Percentiles rank a stretch among this genome's conserved stretches.
These are phyloP conservation scores for Crenichthys baileyi DNA, from an alignment of 2,797 vertebrate species.

Conservation along the genomic window DNA sequence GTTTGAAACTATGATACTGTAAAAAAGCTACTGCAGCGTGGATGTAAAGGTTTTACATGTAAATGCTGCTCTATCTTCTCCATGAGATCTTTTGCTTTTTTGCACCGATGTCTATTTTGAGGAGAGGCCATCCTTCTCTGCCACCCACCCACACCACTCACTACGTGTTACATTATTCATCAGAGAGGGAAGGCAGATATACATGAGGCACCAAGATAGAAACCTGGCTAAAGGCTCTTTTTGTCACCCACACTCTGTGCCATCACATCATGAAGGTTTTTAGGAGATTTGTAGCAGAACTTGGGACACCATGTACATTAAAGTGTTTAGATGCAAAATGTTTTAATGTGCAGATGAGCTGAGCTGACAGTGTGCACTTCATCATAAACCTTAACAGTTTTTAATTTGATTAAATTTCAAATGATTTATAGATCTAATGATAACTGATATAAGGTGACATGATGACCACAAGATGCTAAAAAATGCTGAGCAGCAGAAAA, in stretches of 20 bases:
- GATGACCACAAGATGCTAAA: background rate
- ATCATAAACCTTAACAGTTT: background rate
- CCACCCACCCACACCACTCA: slow-evolving; percentile 73
- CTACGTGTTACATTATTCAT: slow-evolving; percentile 73
- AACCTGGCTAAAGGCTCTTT: slow-evolving; percentile 23
- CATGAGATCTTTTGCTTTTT: slow-evolving; percentile 39
- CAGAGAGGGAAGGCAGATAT: slow-evolving; percentile 51
- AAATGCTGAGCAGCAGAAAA: background rate
- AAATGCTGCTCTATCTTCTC: slow-evolving; percentile 9
- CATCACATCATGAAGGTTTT: background rate
- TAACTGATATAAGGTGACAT: background rate
- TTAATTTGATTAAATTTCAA: background rate
- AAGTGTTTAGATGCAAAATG: background rate
- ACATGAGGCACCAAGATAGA: slow-evolving; percentile 26
- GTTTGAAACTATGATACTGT: background rate
- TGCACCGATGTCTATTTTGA: slow-evolving; percentile 69
- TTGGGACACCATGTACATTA: background rate
- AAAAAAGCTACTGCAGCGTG: background rate
- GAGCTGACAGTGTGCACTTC: background rate
- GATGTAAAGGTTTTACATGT: background rate
- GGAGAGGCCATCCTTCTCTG: slow-evolving; percentile 60
- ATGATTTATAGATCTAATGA: background rate
- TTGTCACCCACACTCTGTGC: slow-evolving; percentile 9
- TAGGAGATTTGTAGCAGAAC: background rate
- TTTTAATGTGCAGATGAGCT: background rate